phyloP scores from a whole-genome alignment of 2,888 invertebrate species.

The Ptycholaimellus sp. region DNA sequence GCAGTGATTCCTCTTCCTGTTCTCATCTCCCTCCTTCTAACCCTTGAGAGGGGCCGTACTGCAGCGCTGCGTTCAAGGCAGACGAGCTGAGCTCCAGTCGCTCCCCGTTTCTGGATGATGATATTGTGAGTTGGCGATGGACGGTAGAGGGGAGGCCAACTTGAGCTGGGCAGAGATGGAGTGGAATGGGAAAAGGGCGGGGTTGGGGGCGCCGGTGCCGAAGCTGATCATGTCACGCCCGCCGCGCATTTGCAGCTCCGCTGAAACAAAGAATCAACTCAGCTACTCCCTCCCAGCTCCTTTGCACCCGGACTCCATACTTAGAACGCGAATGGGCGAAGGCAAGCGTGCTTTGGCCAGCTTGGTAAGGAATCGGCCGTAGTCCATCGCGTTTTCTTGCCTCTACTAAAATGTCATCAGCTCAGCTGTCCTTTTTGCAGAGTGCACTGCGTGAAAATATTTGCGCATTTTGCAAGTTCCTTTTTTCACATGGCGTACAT shows the following conservation, averaged over 20 bases:
- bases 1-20: background rate
- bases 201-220: slow-evolving; percentile 1
- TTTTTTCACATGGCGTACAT: too few species aligned
- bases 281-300: too few species aligned
- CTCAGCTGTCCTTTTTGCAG: too few species aligned
- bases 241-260: background rate
- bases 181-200: background rate
- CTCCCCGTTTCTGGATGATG: slow-evolving; percentile 36
- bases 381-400: too few species aligned
- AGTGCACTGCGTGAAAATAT: too few species aligned
- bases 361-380: too few species aligned
- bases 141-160: background rate
- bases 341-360: too few species aligned
- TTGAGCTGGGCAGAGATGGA: background rate
- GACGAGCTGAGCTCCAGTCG: slow-evolving; percentile 36
- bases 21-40: slow-evolving; percentile 16
- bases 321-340: too few species aligned
- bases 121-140: background rate
- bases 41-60: slow-evolving; percentile 52
- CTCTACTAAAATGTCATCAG: too few species aligned
- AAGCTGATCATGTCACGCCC: slow-evolving; percentile 1
- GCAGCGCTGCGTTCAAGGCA: slow-evolving; percentile 42
- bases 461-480: too few species aligned
- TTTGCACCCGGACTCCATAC: too few species aligned
- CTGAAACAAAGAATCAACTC: too few species aligned